These are phyloP conservation scores for Onychomys arenicola DNA, from an alignment of 2,797 vertebrate species.

Conservation along the genomic window DNA sequence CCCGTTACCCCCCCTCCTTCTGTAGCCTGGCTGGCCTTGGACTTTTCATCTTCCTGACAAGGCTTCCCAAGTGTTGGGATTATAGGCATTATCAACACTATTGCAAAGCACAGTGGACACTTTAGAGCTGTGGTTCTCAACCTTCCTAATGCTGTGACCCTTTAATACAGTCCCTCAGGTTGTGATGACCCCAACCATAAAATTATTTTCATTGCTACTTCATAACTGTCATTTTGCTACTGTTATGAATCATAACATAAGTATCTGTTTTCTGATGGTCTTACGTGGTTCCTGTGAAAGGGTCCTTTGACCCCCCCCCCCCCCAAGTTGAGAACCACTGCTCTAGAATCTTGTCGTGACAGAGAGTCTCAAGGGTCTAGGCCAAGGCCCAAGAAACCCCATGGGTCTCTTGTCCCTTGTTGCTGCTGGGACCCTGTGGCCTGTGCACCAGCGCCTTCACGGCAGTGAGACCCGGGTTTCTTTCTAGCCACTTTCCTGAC, in stretches of 20 bases:
- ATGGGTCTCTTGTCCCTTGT: fast-evolving
- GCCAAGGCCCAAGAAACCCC: neutral
- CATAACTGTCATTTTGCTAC: neutral
- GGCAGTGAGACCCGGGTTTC: neutral
- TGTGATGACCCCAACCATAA: neutral
- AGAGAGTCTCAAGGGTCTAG: neutral
- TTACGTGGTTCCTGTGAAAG: neutral
- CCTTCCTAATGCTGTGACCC: neutral
- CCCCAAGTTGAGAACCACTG: neutral
- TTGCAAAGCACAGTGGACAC: neutral
- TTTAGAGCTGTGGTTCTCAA: neutral
- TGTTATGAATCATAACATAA: neutral
- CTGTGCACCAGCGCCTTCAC: neutral
- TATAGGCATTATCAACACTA: neutral
- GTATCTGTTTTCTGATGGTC: neutral
- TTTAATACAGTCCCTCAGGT: neutral
- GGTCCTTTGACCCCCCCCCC: neutral
- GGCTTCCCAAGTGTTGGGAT: neutral
- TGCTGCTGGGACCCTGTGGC: too few relatives aligned
- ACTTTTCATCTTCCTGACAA: neutral
- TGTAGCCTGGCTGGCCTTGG: neutral
- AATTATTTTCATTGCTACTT: neutral
- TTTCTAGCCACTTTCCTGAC: neutral
- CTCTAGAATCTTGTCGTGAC: neutral
- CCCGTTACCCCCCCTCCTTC: too few relatives aligned